phyloP scores from a whole-genome alignment of 2,113 vertebrate species.

The Pygoscelis antarcticus region DNA sequence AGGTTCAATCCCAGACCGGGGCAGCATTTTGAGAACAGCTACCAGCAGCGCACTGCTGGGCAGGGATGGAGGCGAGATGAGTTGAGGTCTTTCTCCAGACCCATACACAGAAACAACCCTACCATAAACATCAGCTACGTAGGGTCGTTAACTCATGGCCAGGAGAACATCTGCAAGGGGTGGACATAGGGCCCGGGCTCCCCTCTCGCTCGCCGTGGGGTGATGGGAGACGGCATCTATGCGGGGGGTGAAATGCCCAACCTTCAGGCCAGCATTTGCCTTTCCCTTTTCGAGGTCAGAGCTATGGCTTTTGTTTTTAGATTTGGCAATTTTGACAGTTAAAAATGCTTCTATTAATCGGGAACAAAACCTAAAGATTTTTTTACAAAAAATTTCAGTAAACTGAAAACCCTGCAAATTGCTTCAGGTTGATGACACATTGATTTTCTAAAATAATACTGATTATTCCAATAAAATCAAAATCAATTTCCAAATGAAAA shows the following conservation, averaged over 20 bases:
- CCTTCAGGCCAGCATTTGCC: neutral
- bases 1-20: neutral
- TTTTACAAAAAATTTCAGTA: neutral
- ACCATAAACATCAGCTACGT: neutral
- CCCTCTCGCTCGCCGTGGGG: rapidly evolving
- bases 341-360: neutral
- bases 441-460: constrained; percentile 46
- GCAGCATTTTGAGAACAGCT: neutral
- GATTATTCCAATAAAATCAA: constrained; percentile 43
- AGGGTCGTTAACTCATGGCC: rapidly evolving
- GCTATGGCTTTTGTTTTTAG: neutral
- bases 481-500: constrained; percentile 9
- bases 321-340: neutral
- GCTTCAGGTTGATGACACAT: constrained; percentile 1
- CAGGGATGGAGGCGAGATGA: neutral
- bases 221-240: neutral
- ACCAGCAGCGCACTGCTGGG: neutral
- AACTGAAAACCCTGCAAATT: neutral
- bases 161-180: neutral
- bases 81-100: neutral
- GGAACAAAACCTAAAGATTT: neutral
- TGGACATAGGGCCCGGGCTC: neutral
- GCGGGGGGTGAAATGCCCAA: neutral
- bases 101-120: neutral
- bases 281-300: neutral